A percentile compares a stretch with the other conserved stretches of the same genome.
Conservation (phyloP, 1,140 invertebrate genomes). For the Dinoponera quadriceps region DNA sequence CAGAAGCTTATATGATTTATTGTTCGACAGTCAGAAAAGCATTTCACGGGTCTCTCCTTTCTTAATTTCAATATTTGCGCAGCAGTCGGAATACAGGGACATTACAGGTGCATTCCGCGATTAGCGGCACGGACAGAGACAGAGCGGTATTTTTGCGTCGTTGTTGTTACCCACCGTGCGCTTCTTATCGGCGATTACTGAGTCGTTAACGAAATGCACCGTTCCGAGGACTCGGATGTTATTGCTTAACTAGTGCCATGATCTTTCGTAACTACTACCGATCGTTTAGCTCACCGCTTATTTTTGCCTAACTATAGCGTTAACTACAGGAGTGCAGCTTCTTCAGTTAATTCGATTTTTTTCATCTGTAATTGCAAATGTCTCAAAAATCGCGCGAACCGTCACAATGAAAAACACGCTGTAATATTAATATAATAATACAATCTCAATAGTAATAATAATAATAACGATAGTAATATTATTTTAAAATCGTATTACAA, state of each 20-base stretch:
- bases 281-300: neutral
- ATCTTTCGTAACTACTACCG: neutral
- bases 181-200: constrained; percentile 34
- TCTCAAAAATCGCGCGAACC: no score
- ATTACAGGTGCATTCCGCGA: neutral
- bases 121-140: neutral
- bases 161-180: neutral
- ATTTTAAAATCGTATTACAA: neutral
- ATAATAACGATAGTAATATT: no score
- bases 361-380: no score
- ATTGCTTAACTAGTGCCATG: constrained; percentile 7
- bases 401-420: no score
- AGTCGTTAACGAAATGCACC: constrained; percentile 25
- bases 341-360: neutral
- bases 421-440: no score
- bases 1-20: neutral
- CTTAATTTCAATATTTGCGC: constrained; percentile 26
- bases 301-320: neutral
- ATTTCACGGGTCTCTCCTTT: neutral
- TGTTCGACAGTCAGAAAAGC: neutral
- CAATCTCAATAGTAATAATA: no score
- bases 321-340: neutral
- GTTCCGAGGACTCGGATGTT: constrained; percentile 11
- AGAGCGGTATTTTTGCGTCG: constrained; percentile 3
- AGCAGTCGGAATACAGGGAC: constrained; percentile 7